Base-by-base conservation (phyloP, 2,888 invertebrate species). In the Protonemura montana region DNA sequence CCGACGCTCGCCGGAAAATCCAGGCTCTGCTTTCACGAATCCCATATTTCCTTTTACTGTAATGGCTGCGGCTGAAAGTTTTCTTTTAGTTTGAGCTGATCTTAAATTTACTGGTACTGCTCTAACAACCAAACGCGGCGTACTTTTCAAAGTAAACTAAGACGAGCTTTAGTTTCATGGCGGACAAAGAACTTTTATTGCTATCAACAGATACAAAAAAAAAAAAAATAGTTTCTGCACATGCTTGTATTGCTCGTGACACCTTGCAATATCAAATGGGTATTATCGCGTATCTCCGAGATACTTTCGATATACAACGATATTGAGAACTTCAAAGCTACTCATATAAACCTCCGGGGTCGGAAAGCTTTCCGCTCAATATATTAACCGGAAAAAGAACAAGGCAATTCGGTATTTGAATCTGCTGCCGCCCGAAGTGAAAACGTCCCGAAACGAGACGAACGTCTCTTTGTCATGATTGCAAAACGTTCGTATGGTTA, bases 21-120 rank as follows among this genome's bases (percentile, higher is more conserved):
- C 59, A 59, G 2, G 59, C 59, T 13, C 59, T 21, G 35, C 59
- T 10, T 21, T 59, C 59, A 13, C 59, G 21, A 59, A 59, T 59
- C 59, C 59, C 59, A 59, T 59, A 59, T 59, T 59, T 59, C 59
- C 59, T 59, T 59, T 59, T 59, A 59, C 3, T 7, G 16, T 59
- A 59, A 59, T 59, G 59, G 59, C 59, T 59, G 59, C 59, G 59
- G 2, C 59, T 59, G 59, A 59, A 59, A 59, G 59, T 59, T 59
- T 59, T 59, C 59, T 21, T 59, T 59, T 7, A 59, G 59, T 59
- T 59, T 21, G 59, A 59, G 59, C 59, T 59, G 59, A 59, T 59
- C 59, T 59, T 59, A 59, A 59, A 59, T 59, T 59, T 59, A 59
- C 59, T 59, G 13, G 59, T 21, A 21, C 21, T 59, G 59, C 59